Evolutionary conservation across 1,140 invertebrate genomes (phyloP).

Genomic region (Penaeus indicus): DNA sequence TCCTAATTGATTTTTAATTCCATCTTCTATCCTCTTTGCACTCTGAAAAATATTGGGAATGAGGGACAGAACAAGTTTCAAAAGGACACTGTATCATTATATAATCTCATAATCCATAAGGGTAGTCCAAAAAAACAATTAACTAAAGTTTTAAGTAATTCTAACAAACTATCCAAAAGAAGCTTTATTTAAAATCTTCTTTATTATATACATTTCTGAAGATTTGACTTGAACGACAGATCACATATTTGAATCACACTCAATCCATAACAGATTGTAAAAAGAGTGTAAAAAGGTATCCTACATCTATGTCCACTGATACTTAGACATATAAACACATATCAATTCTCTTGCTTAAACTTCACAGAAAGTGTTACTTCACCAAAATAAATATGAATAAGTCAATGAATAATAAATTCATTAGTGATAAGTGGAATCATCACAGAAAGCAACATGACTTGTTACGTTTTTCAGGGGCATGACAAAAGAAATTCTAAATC

Average conservation of each 20-base stretch:
- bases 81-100: neutral
- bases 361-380: too few relatives aligned
- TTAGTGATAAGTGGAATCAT: too few relatives aligned
- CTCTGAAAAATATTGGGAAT: slow-evolving; percentile 8
- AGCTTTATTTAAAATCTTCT: neutral
- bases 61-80: neutral
- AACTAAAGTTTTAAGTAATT: neutral
- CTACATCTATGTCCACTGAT: too few relatives aligned
- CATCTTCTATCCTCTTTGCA: slow-evolving; percentile 34
- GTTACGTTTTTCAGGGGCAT: too few relatives aligned
- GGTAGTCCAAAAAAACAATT: too few relatives aligned
- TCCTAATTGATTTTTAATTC: slow-evolving; percentile 7
- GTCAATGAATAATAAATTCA: too few relatives aligned
- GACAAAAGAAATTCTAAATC: too few relatives aligned
- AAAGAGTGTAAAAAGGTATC: too few relatives aligned
- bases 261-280: neutral
- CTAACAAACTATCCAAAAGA: neutral
- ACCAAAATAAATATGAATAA: too few relatives aligned
- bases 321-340: too few relatives aligned
- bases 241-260: neutral
- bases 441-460: too few relatives aligned
- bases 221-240: neutral
- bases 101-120: neutral
- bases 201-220: neutral
- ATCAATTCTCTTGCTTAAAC: too few relatives aligned